These are phyloP conservation scores for Danaus melanippus DNA, from an alignment of 1,140 invertebrate species.

Conservation along the genomic window DNA sequence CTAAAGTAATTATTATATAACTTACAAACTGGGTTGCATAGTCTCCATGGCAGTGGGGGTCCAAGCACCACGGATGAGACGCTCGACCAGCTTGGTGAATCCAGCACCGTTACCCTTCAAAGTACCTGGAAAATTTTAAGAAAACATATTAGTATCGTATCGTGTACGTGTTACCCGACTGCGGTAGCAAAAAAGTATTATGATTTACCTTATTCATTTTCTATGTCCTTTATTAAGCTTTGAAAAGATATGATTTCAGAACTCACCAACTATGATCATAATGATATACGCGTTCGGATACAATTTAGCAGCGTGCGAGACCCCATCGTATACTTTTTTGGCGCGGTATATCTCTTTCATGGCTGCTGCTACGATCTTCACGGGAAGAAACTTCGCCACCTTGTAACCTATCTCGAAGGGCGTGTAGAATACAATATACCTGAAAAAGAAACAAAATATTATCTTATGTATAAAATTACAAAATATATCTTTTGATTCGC, in stretches of 20 bases:
- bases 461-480: neutral
- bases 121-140: conserved; percentile 69
- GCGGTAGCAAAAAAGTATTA: no score
- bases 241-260: neutral
- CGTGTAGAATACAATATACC: conserved; percentile 98
- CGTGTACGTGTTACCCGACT: no score
- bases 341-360: conserved; percentile 98
- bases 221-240: no score
- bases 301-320: conserved; percentile 94
- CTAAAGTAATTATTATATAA: conserved; percentile 29
- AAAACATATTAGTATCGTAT: neutral
- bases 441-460: conserved; percentile 63
- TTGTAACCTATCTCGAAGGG: conserved; percentile 99
- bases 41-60: conserved; percentile 98
- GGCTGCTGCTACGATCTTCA: conserved; percentile 92
- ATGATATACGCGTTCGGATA: conserved; percentile 98
- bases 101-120: conserved; percentile 97
- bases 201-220: no score
- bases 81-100: conserved; percentile 91
- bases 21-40: conserved; percentile 99
- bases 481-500: no score
- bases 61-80: conserved; percentile 96
- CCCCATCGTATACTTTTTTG: conserved; percentile 98
- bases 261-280: conserved; percentile 92
- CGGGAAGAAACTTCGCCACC: conserved; percentile 93